phyloP scores from a whole-genome alignment of 2,888 invertebrate genomes.

The Philonicus albiceps region DNA sequence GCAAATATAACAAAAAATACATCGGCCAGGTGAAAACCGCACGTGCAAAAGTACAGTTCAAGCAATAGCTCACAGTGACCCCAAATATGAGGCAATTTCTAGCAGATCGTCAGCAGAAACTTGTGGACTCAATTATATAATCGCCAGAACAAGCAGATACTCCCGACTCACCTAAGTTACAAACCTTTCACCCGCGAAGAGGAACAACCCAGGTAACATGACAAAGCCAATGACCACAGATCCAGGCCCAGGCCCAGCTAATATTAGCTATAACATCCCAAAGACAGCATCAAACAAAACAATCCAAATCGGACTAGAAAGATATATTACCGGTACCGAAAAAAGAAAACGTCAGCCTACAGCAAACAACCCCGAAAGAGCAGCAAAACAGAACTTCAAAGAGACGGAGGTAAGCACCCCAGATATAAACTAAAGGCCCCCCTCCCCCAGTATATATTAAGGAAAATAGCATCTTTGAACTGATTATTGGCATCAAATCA shows the following conservation, averaged over 20 bases:
- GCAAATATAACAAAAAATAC: no score
- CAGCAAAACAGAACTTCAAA: background rate
- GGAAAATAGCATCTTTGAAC: background rate
- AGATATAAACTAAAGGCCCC: background rate
- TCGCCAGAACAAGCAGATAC: background rate
- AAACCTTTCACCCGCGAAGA: background rate
- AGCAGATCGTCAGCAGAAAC: background rate
- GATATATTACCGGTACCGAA: background rate
- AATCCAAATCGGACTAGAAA: background rate
- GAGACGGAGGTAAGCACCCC: background rate
- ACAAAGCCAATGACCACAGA: background rate
- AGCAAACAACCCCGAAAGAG: background rate
- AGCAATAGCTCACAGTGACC: background rate
- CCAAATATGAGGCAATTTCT: background rate
- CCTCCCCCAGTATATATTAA: background rate
- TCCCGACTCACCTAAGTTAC: background rate
- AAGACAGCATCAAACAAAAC: background rate
- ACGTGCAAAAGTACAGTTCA: background rate
- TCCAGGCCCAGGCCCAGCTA: background rate
- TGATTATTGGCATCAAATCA: background rate
- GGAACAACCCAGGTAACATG: background rate
- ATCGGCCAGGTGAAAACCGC: no score
- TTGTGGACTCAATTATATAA: background rate
- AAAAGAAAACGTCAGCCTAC: background rate
- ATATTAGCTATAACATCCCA: background rate